Evolutionary conservation across 2,113 vertebrate species (phyloP), one percentile per base, ranked within the genome.

Genomic region (Thymallus thymallus): DNA sequence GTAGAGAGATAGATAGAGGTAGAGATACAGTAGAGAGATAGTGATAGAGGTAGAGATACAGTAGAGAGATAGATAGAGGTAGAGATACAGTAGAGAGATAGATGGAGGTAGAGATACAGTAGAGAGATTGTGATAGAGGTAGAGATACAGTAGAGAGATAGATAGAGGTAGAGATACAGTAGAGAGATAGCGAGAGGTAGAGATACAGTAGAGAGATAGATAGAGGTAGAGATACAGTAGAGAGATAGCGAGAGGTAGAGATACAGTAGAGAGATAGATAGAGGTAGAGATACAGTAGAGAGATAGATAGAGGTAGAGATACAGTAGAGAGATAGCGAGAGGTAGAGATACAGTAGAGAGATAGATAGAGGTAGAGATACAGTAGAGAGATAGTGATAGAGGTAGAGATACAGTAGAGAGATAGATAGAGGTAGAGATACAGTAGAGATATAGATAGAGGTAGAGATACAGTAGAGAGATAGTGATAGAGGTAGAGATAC

Each of bases 41-140:
- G 30, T 5, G 73, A n/a, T n/a, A 61, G 14, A 69, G 23, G 20
- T 35, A 68, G 77, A 62, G 68, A n/a, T n/a, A n/a, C n/a, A n/a
- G n/a, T n/a, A n/a, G 2, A 77, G 68, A 83, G 70, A 81, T 60
- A 82, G 30, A 4, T 65, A 61, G 14, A 69, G 23, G 20, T 35
- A 68, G 77, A 62, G 68, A n/a, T n/a, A n/a, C n/a, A n/a, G n/a
- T n/a, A n/a, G 2, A 77, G 68, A 83, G 70, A 81, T 60, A 82
- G 30, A 4, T 65, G 46, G 14, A 69, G 23, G 20, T 35, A 68
- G 77, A 62, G 68, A 45, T 5, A 65, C 0, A 30, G 7, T 29
- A 84, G 61, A 78, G 4, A 76, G 68, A 82, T n/a, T n/a, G 69
- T n/a, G n/a, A 80, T 61, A n/a, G 81, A 67, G 64, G 76, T 23